phyloP scores from a whole-genome alignment of 1,140 invertebrate species.

The Chrysoperla carnea region DNA sequence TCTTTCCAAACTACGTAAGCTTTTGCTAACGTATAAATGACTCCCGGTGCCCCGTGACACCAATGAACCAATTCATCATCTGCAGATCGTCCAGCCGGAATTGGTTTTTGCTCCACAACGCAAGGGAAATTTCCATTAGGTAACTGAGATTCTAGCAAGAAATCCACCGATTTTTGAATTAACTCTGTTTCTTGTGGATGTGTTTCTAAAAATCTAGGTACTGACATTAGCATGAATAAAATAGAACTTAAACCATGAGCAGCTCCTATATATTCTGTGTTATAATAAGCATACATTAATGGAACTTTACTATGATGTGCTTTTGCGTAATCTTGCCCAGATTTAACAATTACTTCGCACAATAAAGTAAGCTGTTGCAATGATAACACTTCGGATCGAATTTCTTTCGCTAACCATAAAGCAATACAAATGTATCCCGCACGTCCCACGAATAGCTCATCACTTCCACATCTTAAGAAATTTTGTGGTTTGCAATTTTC shows the following conservation, averaged over 20 bases:
- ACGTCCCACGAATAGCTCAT: constrained; percentile 70
- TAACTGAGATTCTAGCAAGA: constrained; percentile 36
- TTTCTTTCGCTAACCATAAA: constrained; percentile 45
- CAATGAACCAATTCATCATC: constrained; percentile 61
- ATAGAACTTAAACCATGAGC: constrained; percentile 59
- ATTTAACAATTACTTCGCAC: constrained; percentile 46
- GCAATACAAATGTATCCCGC: constrained; percentile 56
- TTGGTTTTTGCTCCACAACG: constrained; percentile 47
- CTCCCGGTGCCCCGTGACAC: constrained; percentile 76
- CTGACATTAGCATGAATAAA: constrained; percentile 40
- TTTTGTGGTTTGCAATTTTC: constrained; percentile 29
- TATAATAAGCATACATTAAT: constrained; percentile 73
- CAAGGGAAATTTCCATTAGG: constrained; percentile 60
- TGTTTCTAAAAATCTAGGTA: constrained; percentile 39
- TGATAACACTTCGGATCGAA: constrained; percentile 30
- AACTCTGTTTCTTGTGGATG: constrained; percentile 28
- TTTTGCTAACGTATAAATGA: constrained; percentile 63
- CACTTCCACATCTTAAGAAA: constrained; percentile 51
- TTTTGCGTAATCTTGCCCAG: constrained; percentile 47
- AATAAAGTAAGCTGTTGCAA: constrained; percentile 36
- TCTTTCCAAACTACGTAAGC: constrained; percentile 61
- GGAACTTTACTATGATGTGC: constrained; percentile 39
- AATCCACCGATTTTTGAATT: constrained; percentile 26
- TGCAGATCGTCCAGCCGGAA: constrained; percentile 21
- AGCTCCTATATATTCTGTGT: constrained; percentile 70